Conservation (phyloP, 2,113 vertebrate species). For the Morone chrysops region DNA sequence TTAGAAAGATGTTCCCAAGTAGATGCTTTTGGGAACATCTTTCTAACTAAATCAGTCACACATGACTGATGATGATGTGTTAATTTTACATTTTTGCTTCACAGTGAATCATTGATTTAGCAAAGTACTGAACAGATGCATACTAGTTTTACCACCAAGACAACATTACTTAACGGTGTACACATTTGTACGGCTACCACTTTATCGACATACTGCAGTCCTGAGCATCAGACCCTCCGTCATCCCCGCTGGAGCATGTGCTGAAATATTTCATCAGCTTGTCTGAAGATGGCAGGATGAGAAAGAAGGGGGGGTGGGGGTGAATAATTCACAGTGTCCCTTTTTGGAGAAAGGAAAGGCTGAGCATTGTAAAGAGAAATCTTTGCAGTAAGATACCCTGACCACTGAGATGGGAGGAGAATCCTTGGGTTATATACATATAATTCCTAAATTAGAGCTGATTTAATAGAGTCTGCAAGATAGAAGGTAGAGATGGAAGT, state of each 20-base stretch:
- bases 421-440: not conserved
- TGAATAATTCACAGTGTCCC: constrained; percentile 64
- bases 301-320: constrained; percentile 15
- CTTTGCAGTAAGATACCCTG: not conserved
- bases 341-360: constrained; percentile 38
- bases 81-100: not conserved
- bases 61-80: not conserved
- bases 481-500: not conserved
- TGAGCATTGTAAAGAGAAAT: constrained; percentile 10
- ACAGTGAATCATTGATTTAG: not conserved
- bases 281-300: constrained; percentile 36
- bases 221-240: not conserved
- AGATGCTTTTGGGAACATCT: not conserved
- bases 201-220: not conserved
- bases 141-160: not conserved
- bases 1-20: not conserved
- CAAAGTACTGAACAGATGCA: not conserved
- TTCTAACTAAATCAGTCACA: not conserved
- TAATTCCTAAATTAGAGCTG: not conserved
- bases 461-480: not conserved
- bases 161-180: not conserved
- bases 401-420: not conserved
- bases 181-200: not conserved
- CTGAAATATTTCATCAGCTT: constrained; percentile 34
- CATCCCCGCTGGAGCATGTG: constrained; percentile 8